These are phyloP conservation scores for Charanyca ferruginea DNA, from an alignment of 2,888 invertebrate species.

Conservation along the genomic window DNA sequence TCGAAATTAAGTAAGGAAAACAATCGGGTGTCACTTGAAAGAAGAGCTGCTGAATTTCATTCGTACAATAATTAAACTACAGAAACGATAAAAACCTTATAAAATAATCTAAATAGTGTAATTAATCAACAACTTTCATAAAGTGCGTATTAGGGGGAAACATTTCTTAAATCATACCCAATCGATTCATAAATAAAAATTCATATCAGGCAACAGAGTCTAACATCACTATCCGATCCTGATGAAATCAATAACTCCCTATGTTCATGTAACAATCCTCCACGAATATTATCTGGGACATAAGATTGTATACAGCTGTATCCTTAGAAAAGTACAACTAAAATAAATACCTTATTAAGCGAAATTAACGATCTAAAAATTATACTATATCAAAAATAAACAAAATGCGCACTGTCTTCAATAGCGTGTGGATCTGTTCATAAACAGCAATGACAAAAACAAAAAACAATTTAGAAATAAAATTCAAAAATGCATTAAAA, in stretches of 20 bases:
- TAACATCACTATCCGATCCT: conserved; percentile 60
- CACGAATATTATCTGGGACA: conserved; percentile 71
- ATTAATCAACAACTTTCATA: conserved; percentile 83
- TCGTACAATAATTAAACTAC: conserved; percentile 83
- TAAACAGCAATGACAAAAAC: conserved; percentile 66
- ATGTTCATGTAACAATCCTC: conserved; percentile 66
- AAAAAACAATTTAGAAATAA: conserved; percentile 73
- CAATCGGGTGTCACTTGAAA: conserved; percentile 72
- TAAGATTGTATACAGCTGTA: conserved; percentile 88
- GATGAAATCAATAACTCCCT: conserved; percentile 61
- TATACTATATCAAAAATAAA: conserved; percentile 79
- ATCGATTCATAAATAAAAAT: conserved; percentile 75
- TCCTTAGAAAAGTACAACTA: conserved; percentile 89
- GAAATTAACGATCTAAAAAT: conserved; percentile 86
- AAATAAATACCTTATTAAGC: conserved; percentile 90
- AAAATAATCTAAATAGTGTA: conserved; percentile 80
- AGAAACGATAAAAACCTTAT: conserved; percentile 80
- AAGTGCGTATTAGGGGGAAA: conserved; percentile 75
- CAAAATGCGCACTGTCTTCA: conserved; percentile 84
- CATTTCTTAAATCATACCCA: conserved; percentile 69
- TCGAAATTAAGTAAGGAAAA: conserved; percentile 85
- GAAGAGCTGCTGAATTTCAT: conserved; percentile 85
- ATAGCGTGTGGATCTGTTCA: conserved; percentile 63
- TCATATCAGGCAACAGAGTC: conserved; percentile 70
- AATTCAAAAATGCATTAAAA: conserved; percentile 86